Evolutionary conservation across 2,113 vertebrate genomes (phyloP).

Genomic region (Synodontis membranacea): DNA sequence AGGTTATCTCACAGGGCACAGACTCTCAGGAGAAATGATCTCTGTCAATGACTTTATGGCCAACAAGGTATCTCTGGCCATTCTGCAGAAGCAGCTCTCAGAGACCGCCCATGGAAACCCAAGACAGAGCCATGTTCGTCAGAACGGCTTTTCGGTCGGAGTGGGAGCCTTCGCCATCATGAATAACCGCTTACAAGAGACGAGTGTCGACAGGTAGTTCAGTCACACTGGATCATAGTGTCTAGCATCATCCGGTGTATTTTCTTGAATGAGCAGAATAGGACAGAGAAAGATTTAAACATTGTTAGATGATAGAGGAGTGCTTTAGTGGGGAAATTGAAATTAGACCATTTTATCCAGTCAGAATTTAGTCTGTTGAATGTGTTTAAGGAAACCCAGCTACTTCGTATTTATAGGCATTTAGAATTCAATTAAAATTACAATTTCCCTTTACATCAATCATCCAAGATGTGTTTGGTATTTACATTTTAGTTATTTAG

Average conservation of each 20-base stretch:
- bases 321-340: neutral
- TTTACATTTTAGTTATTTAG: neutral
- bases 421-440: neutral
- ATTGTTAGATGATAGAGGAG: neutral
- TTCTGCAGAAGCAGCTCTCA: conserved; percentile 78
- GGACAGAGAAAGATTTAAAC: neutral
- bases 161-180: conserved; percentile 77
- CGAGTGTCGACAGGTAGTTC: conserved; percentile 73
- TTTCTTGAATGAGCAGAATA: neutral
- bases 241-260: neutral
- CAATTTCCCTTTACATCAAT: neutral
- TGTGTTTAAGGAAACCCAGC: neutral
- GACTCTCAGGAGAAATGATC: conserved; percentile 78
- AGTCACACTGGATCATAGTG: neutral
- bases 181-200: conserved; percentile 78
- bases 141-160: conserved; percentile 73
- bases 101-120: conserved; percentile 75
- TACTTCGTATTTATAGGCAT: neutral
- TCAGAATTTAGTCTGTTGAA: neutral
- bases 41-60: conserved; percentile 76
- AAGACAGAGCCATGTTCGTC: conserved; percentile 67
- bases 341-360: neutral
- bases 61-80: conserved; percentile 75
- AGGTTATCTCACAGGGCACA: conserved; percentile 62
- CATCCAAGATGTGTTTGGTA: neutral